Evolutionary conservation across 2,888 invertebrate species (phyloP).

Genomic region (Venusia cambrica): DNA sequence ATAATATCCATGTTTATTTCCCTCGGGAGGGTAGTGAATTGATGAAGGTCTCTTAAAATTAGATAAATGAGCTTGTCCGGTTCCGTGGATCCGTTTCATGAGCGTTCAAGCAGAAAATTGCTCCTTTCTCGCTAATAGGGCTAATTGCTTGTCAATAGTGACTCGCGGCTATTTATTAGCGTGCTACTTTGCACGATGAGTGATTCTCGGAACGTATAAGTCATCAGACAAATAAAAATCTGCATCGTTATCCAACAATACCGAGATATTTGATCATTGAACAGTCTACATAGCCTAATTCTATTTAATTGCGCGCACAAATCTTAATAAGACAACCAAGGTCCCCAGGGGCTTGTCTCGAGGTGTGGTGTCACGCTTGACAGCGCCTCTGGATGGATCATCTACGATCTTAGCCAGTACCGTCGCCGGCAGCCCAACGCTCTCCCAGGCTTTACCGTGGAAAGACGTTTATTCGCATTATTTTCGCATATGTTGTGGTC

Average conservation of each 20-base stretch:
- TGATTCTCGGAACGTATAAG: no score
- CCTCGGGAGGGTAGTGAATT: constrained; percentile 19
- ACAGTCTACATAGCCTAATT: constrained; percentile 39
- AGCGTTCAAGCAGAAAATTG: constrained; percentile 28
- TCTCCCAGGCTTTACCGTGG: constrained; percentile 49
- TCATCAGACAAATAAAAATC: no score
- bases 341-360: constrained; percentile 55
- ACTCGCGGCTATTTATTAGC: no score
- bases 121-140: constrained; percentile 28
- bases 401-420: constrained; percentile 54
- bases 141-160: constrained; percentile 21
- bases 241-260: constrained; percentile 14
- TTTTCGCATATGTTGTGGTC: constrained; percentile 10
- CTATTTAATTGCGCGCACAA: constrained; percentile 46
- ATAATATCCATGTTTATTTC: constrained; percentile 29
- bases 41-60: constrained; percentile 30
- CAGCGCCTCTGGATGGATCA: constrained; percentile 43
- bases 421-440: constrained; percentile 54
- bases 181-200: no score
- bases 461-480: constrained; percentile 48
- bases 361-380: constrained; percentile 63
- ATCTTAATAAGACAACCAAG: constrained; percentile 60
- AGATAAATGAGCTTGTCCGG: constrained; percentile 29
- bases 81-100: constrained; percentile 19
- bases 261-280: constrained; percentile 36